phyloP scores from a whole-genome alignment of 2,888 invertebrate species.

The Diarsia rubi region DNA sequence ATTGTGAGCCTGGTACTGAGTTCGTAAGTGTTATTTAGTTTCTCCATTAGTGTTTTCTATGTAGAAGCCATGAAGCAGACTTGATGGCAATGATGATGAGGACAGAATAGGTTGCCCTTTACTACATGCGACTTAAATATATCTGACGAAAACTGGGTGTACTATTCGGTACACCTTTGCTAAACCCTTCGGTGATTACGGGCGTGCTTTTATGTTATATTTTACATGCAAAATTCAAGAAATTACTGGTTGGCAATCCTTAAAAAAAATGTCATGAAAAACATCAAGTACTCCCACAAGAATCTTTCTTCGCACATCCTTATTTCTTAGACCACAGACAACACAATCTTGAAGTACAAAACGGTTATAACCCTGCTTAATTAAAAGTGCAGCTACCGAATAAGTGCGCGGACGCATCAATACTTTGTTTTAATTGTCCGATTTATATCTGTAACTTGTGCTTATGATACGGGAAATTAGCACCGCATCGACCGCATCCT shows the following conservation, averaged over 20 bases:
- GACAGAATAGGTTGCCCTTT: too few species aligned
- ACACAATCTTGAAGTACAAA: constrained; percentile 2
- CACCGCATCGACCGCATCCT: constrained; percentile 27
- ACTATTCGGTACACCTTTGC: too few species aligned
- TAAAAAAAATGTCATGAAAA: not conserved
- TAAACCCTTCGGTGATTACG: too few species aligned
- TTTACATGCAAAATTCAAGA: not conserved
- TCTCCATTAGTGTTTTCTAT: too few species aligned
- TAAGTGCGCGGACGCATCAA: constrained; percentile 56
- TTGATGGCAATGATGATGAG: too few species aligned
- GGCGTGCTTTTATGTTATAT: too few species aligned
- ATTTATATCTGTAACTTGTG: constrained; percentile 59
- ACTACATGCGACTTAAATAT: too few species aligned
- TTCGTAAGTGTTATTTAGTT: too few species aligned
- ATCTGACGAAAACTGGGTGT: too few species aligned
- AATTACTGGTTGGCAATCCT: not conserved
- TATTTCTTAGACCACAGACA: not conserved
- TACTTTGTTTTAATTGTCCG: constrained; percentile 68
- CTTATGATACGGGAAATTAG: constrained; percentile 64
- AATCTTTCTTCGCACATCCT: not conserved
- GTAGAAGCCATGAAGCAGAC: too few species aligned
- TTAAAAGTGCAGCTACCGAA: constrained; percentile 56
- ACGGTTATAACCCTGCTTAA: constrained; percentile 42
- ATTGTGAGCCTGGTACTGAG: too few species aligned
- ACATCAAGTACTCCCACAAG: not conserved